These are phyloP conservation scores for Nipponacmea schrenckii DNA, from an alignment of 2,888 invertebrate genomes.

Conservation along the genomic window DNA sequence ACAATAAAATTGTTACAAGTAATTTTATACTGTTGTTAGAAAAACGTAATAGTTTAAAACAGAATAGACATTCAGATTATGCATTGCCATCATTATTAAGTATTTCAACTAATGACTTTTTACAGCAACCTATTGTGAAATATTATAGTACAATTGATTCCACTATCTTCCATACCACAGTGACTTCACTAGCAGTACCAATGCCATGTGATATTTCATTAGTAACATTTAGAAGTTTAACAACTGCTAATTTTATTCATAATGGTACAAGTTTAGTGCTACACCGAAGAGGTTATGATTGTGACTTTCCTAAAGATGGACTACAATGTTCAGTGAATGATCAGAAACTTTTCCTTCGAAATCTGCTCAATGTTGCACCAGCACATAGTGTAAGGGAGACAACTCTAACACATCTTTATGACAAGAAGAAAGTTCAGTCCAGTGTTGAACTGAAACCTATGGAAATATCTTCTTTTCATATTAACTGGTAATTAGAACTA, in stretches of 20 bases:
- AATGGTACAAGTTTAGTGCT: slow-evolving; percentile 55
- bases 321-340: slow-evolving; percentile 39
- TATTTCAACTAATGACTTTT: slow-evolving; percentile 39
- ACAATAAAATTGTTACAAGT: slow-evolving; percentile 54
- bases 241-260: slow-evolving; percentile 45
- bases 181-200: slow-evolving; percentile 37
- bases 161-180: slow-evolving; percentile 38
- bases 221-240: slow-evolving; percentile 50
- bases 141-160: slow-evolving; percentile 44
- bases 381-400: slow-evolving; percentile 42
- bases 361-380: slow-evolving; percentile 41
- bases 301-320: slow-evolving; percentile 41
- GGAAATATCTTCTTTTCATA: slow-evolving; percentile 44
- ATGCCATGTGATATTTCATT: slow-evolving; percentile 55
- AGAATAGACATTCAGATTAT: slow-evolving; percentile 21
- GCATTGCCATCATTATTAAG: slow-evolving; percentile 48
- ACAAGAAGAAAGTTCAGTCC: slow-evolving; percentile 33
- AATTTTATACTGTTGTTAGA: slow-evolving; percentile 57
- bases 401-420: slow-evolving; percentile 48
- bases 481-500: slow-evolving; percentile 12
- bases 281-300: slow-evolving; percentile 54
- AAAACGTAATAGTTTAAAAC: slow-evolving; percentile 8
- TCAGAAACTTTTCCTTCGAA: slow-evolving; percentile 27
- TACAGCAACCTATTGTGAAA: slow-evolving; percentile 47
- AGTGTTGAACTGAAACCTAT: slow-evolving; percentile 43